phyloP scores from a whole-genome alignment of 2,888 invertebrate genomes.

The Macrosiphum euphorbiae region DNA sequence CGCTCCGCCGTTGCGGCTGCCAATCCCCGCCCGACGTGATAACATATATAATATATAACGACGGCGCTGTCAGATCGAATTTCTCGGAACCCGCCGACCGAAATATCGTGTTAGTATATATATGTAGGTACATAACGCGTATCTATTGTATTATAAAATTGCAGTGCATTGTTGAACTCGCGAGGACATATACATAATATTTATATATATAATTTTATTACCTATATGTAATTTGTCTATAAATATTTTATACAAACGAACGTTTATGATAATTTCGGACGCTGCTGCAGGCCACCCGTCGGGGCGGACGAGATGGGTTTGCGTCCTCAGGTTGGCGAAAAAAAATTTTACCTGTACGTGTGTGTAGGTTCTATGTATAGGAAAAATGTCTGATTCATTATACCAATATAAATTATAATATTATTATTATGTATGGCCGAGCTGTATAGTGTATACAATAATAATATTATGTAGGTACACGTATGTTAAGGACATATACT shows the following conservation, averaged over 20 bases:
- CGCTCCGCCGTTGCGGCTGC: neutral
- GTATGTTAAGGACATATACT: neutral
- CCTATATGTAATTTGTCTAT: neutral
- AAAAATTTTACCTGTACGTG: neutral
- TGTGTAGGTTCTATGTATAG: neutral
- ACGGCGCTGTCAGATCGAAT: slow-evolving; percentile 42
- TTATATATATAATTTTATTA: neutral
- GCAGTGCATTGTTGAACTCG: neutral
- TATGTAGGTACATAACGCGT: neutral
- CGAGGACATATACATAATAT: neutral
- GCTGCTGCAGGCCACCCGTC: neutral
- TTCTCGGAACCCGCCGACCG: slow-evolving; percentile 41
- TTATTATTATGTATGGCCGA: neutral
- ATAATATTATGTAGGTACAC: too few relatives aligned
- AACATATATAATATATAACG: neutral
- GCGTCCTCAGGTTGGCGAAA: neutral
- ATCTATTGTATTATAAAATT: neutral
- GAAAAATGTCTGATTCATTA: neutral
- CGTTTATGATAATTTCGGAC: neutral
- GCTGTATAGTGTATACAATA: too few relatives aligned
- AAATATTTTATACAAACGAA: neutral
- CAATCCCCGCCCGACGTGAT: neutral
- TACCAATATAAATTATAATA: neutral
- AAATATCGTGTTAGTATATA: slow-evolving; percentile 27
- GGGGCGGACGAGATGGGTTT: neutral